Conservation (phyloP, 1,140 invertebrate genomes). For the Camponotus pennsylvanicus region DNA sequence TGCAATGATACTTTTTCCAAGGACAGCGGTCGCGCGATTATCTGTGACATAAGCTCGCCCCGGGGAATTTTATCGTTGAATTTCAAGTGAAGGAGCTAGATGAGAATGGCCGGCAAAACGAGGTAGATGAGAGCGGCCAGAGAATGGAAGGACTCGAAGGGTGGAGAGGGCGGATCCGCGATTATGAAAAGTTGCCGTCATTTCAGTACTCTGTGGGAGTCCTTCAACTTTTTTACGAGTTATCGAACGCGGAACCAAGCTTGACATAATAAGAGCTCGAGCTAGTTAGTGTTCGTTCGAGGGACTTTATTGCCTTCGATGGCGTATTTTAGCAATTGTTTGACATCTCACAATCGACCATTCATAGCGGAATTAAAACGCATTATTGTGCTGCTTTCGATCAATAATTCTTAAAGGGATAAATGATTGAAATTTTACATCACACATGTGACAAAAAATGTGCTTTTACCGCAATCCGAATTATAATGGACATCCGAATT, state of each 20-base stretch:
- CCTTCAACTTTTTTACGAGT: slow-evolving; percentile 54
- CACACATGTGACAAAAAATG: no score
- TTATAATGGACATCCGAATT: not conserved
- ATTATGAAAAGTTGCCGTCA: slow-evolving; percentile 76
- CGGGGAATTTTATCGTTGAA: slow-evolving; percentile 46
- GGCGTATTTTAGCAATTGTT: slow-evolving; percentile 30
- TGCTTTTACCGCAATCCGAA: not conserved
- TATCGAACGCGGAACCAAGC: slow-evolving; percentile 24
- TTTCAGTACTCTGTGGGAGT: slow-evolving; percentile 35
- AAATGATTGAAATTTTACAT: no score
- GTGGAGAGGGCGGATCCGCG: slow-evolving; percentile 43
- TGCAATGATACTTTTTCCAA: slow-evolving; percentile 20
- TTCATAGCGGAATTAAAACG: slow-evolving; percentile 32
- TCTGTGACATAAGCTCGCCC: slow-evolving; percentile 18
- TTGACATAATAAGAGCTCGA: slow-evolving; percentile 41
- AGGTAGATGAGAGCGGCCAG: slow-evolving; percentile 3
- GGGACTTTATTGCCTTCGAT: slow-evolving; percentile 14
- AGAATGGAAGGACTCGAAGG: not conserved
- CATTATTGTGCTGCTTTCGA: not conserved
- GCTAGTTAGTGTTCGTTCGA: slow-evolving; percentile 38
- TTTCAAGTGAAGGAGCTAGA: slow-evolving; percentile 37
- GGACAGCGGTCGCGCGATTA: slow-evolving; percentile 17
- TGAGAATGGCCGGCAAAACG: slow-evolving; percentile 17
- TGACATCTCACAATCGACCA: slow-evolving; percentile 1
- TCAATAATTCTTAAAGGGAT: not conserved